Conservation (phyloP, 2,113 vertebrate species). For the Nycticryphes semicollaris region DNA sequence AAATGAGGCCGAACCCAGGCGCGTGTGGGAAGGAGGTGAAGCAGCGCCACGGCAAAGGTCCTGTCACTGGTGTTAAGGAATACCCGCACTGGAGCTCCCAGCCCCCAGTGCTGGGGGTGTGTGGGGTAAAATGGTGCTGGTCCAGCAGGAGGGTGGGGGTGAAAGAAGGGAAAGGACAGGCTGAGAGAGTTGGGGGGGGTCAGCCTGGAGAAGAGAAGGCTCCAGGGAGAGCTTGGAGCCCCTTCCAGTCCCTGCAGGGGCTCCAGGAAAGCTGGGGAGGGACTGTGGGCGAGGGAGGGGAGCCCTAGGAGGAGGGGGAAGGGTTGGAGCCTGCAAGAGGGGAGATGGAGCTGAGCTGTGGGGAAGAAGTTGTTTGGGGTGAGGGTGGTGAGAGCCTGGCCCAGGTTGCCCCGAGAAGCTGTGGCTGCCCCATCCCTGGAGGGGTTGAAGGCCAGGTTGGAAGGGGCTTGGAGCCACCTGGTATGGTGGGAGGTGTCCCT, state of each 20-base stretch:
- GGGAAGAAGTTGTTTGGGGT: too few relatives aligned
- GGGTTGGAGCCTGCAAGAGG: too few relatives aligned
- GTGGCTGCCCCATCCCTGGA: neutral
- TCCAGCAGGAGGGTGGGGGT: neutral
- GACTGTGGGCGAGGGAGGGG: too few relatives aligned
- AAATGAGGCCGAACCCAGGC: neutral
- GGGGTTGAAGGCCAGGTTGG: neutral
- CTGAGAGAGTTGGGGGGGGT: neutral
- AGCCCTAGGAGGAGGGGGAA: too few relatives aligned
- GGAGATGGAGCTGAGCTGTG: too few relatives aligned
- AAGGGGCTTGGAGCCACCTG: neutral
- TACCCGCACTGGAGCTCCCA: neutral
- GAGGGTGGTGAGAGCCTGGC: neutral
- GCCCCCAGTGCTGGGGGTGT: neutral
- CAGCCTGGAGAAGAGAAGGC: neutral
- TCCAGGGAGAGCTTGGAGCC: neutral
- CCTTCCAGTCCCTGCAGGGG: neutral
- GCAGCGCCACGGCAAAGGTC: rapidly evolving
- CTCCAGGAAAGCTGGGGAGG: too few relatives aligned
- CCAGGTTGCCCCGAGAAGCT: neutral
- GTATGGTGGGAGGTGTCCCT: neutral
- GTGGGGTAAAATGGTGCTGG: neutral
- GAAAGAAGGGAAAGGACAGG: neutral
- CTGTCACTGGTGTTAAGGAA: neutral
- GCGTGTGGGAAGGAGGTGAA: rapidly evolving